Conservation (phyloP, 2,888 invertebrate species). For the Andrena flavipes region DNA sequence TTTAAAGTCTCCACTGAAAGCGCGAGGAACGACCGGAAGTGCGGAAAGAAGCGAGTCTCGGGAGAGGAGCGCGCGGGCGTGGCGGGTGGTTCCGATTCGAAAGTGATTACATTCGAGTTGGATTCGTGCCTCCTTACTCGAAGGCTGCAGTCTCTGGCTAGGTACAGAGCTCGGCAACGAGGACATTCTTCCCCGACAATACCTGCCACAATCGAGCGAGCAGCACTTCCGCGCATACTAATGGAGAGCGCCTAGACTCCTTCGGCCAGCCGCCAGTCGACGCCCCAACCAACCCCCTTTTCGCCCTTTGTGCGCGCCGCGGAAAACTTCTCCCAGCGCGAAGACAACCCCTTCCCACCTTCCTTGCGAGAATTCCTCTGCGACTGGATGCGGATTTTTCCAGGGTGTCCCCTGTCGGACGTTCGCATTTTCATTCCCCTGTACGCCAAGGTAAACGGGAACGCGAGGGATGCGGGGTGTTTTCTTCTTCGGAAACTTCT, state of each 20-base stretch:
- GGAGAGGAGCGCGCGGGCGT: neutral
- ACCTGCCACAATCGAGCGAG: constrained; percentile 82
- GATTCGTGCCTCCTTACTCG: constrained; percentile 75
- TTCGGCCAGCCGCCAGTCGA: constrained; percentile 66
- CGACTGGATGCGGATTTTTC: constrained; percentile 20
- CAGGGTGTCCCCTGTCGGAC: neutral
- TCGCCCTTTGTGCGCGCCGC: constrained; percentile 36
- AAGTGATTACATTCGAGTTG: constrained; percentile 74
- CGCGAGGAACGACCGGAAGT: constrained; percentile 27
- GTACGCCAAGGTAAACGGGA: neutral
- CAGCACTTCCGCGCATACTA: constrained; percentile 83
- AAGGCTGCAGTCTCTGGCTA: constrained; percentile 52
- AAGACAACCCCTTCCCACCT: constrained; percentile 1
- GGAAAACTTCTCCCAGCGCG: constrained; percentile 60
- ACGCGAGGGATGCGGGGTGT: neutral
- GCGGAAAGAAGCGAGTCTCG: neutral
- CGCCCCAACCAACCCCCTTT: constrained; percentile 37
- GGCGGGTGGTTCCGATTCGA: constrained; percentile 59
- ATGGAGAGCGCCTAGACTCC: constrained; percentile 76
- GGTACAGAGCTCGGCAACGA: constrained; percentile 79
- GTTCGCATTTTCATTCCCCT: neutral
- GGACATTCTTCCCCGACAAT: constrained; percentile 84
- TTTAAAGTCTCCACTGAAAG: constrained; percentile 11
- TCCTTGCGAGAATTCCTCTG: constrained; percentile 6
- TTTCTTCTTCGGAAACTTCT: no score